Base-by-base conservation (phyloP, 1,140 invertebrate species). In the Sweltsa coloradensis region DNA sequence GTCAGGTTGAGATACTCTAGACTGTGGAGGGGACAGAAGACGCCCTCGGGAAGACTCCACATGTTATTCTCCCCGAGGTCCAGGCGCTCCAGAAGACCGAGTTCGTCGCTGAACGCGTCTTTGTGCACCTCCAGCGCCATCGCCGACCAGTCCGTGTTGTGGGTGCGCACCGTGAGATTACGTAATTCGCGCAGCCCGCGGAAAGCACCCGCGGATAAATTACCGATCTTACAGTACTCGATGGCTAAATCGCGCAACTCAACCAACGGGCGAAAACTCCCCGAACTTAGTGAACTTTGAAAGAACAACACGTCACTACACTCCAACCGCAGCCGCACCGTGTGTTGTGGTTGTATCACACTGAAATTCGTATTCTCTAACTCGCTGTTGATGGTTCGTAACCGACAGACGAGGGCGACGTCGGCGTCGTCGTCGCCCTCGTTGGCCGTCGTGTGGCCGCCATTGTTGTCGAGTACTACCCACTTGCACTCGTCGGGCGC, bases 11-110 rank as follows among this genome's bases (percentile, higher is more conserved):
- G 65, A 55, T 81, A 71, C 60, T 83, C 79, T 14, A 91, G 66
- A 51, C 79, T 81, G 44, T 79, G 74, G 25, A 93, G 62, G 1
- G 83, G 77, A 58, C 89, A 94, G 23, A 93, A 72, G 26, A 84
- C 76, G 44, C 81, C 85, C 51, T 85, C 80, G 9, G 89, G 88
- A 57, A 94, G 73, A 18, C 73, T 74, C 73, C 82, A 83, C 67
- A 94, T 86, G 65, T 90, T 89, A 64, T 92, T 93, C 59, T 85
- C 75, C 43, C 85, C 84, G 7, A 95, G 66, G 66, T 95, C 89
- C 39, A 95, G 66, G 31, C 78, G 71, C 65, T 87, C 79, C 51
- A 89, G 64, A 56, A 83, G 74, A 45, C 73, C 68, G 24, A 87
- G 72, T 59, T 85, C 83, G 53, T 76, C 75, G 41, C 73, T 78